phyloP scores from a whole-genome alignment of 2,113 vertebrate genomes.

The Octodon degus region DNA sequence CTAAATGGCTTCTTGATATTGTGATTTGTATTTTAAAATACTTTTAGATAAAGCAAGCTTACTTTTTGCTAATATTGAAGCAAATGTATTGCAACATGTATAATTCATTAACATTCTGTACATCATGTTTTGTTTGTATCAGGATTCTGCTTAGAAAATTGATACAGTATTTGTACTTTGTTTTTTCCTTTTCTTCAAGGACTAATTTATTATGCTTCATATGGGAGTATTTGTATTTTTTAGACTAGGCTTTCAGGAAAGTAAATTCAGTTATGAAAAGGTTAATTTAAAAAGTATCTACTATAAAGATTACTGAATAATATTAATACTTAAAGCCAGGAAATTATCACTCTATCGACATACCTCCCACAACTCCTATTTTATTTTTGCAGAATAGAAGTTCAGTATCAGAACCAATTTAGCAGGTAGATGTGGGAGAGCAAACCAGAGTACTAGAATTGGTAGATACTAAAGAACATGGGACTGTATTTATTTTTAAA shows the following conservation, averaged over 20 bases:
- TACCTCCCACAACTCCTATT: neutral
- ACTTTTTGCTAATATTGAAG: neutral
- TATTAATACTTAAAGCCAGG: neutral
- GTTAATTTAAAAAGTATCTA: neutral
- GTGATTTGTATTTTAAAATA: slow-evolving; percentile 45
- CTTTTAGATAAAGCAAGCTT: neutral
- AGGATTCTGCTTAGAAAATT: neutral
- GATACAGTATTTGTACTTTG: neutral
- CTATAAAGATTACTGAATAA: neutral
- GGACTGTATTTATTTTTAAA: neutral
- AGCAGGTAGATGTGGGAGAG: neutral
- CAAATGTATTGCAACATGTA: neutral
- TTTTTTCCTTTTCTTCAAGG: neutral
- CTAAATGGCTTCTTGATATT: neutral
- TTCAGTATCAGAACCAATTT: neutral
- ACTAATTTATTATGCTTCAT: neutral
- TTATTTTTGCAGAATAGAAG: neutral
- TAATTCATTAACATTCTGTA: slow-evolving; percentile 27
- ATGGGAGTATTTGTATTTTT: neutral
- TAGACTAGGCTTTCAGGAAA: slow-evolving; percentile 23
- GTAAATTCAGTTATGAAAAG: neutral
- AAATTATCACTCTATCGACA: neutral
- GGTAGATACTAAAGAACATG: neutral
- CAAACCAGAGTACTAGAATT: neutral
- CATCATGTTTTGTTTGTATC: neutral